Percentiles rank a stretch among this genome's conserved stretches.
These are phyloP conservation scores for Calidris pugnax DNA, from an alignment of 2,113 vertebrate genomes.

Conservation along the genomic window DNA sequence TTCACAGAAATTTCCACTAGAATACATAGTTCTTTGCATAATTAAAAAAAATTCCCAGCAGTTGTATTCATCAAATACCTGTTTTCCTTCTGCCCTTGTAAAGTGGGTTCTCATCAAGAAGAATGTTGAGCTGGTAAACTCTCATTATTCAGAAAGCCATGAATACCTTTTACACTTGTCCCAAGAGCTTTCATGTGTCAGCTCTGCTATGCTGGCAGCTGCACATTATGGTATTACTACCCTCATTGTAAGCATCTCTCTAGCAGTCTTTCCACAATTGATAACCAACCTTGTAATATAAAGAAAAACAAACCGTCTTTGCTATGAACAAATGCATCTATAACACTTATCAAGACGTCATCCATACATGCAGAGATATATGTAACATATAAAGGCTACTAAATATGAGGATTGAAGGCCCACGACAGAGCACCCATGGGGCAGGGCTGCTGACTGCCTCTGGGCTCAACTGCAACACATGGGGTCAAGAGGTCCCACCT, in stretches of 20 bases:
- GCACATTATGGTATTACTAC: neutral
- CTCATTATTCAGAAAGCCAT: neutral
- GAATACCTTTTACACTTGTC: neutral
- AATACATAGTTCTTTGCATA: neutral
- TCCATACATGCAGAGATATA: neutral
- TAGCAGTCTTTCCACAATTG: neutral
- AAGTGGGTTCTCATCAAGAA: neutral
- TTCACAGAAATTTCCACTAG: neutral
- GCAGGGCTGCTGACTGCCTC: neutral
- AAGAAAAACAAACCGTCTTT: neutral
- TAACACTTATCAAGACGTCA: neutral
- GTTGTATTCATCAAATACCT: neutral
- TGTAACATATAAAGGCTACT: neutral
- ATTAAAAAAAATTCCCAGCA: neutral
- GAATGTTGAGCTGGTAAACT: neutral
- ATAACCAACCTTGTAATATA: neutral
- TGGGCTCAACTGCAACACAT: accelerated
- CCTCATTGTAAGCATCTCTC: neutral
- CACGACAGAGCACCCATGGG: neutral
- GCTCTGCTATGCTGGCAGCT: neutral
- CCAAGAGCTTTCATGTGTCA: neutral
- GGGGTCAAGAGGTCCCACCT: neutral
- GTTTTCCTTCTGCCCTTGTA: neutral
- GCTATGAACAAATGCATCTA: neutral
- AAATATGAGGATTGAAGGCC: neutral